These are phyloP conservation scores for Aramus guarauna DNA, from an alignment of 2,113 vertebrate species.

Conservation along the genomic window DNA sequence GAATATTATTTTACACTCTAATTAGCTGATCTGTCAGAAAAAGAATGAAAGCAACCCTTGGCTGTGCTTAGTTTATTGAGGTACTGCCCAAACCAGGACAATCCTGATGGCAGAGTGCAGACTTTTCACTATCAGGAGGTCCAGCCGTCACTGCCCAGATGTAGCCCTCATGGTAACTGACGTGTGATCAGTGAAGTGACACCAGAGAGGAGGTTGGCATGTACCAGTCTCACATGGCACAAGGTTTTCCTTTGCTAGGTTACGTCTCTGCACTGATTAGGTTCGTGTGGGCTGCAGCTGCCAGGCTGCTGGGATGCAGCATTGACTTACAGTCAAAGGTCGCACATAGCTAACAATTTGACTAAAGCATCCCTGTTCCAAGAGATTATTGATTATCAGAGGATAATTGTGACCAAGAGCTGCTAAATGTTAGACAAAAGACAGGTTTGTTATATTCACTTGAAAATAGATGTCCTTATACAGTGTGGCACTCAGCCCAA, in stretches of 20 bases:
- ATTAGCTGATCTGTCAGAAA: not conserved
- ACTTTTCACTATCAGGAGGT: not conserved
- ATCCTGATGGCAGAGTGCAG: not conserved
- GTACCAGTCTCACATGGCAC: not conserved
- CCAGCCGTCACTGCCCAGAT: not conserved
- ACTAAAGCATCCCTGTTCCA: not conserved
- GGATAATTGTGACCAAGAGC: not conserved
- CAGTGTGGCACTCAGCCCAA: not conserved
- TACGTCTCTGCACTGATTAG: not conserved
- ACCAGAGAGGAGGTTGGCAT: not conserved
- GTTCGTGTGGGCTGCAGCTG: not conserved
- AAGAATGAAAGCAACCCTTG: not conserved
- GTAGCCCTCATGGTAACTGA: not conserved
- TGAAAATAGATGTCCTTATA: not conserved
- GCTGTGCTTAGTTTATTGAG: not conserved
- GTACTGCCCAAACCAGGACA: not conserved
- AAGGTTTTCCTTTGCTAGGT: not conserved
- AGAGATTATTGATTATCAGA: not conserved
- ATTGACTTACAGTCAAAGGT: not conserved
- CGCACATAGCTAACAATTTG: not conserved
- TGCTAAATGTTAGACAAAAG: not conserved
- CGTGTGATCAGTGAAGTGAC: not conserved
- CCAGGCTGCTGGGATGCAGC: not conserved
- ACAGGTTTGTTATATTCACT: not conserved
- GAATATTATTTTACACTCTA: not conserved